Percentiles rank a stretch among this genome's conserved stretches.
These are phyloP conservation scores for Crotalus helleri DNA, from an alignment of 2,113 vertebrate species.

Conservation along the genomic window DNA sequence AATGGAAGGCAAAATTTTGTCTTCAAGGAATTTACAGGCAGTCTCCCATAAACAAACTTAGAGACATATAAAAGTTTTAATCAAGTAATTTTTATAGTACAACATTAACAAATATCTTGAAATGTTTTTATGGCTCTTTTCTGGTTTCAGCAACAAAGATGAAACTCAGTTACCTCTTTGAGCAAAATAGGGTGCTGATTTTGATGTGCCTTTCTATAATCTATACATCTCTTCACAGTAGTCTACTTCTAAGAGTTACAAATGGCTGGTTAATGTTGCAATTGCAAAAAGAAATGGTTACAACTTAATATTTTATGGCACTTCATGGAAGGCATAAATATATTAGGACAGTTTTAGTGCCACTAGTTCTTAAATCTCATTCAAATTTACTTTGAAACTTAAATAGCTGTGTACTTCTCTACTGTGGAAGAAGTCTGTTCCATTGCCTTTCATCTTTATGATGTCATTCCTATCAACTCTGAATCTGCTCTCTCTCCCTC, in stretches of 20 bases:
- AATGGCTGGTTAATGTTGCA: not conserved
- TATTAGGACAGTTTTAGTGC: not conserved
- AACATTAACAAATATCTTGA: not conserved
- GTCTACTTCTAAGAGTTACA: not conserved
- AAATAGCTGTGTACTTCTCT: not conserved
- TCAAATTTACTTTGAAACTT: not conserved
- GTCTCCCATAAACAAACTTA: slow-evolving; percentile 10
- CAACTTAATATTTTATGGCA: slow-evolving; percentile 10
- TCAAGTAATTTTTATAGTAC: not conserved
- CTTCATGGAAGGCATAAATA: not conserved
- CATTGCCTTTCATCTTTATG: not conserved
- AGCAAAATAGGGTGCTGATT: slow-evolving; percentile 21
- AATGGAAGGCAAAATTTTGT: not conserved
- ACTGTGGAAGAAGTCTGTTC: not conserved
- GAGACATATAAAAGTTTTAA: slow-evolving; percentile 26
- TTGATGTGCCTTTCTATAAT: slow-evolving; percentile 19
- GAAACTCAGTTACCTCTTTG: not conserved
- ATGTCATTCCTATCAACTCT: not conserved
- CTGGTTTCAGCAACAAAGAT: slow-evolving; percentile 23
- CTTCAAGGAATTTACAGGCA: slow-evolving; percentile 2
- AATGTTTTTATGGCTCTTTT: slow-evolving; percentile 12
- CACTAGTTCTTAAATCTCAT: not conserved
- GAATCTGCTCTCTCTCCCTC: not conserved
- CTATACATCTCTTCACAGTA: slow-evolving; percentile 17
- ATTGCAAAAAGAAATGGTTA: not conserved